Evolutionary conservation across 2,888 invertebrate genomes (phyloP), one percentile per base, ranked within the genome.

Genomic region (Anarsia innoxiella): DNA sequence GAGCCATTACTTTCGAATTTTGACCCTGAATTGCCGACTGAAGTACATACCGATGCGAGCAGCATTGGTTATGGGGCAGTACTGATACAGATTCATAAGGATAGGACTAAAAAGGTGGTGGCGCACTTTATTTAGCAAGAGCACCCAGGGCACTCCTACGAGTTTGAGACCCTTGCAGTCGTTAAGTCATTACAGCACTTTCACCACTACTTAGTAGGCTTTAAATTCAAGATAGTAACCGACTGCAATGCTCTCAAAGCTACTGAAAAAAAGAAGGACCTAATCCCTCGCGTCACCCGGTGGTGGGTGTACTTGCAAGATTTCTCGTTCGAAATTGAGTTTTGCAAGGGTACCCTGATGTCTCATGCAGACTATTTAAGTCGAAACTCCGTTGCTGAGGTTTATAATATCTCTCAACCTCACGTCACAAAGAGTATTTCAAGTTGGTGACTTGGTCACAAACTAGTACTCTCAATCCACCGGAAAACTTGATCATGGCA

Each of bases 281-380:
- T 65, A 1, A 13, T 53, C 0, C 56, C 59, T 1, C 35, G 59
- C 1, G 56, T 64, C 0, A 55, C 39, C 1, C 23, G 63, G 0
- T 63, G 62, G 59, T 63, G 62, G 59, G 27, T 52, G 1, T 56
- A 57, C 28, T 10, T 59, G 3, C 57, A 60, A 31, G 49, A 55
- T 15, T 52, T 44, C 23, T 13, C 33, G 1, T 52, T 50, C 27
- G 12, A 19, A 0, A 37, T 52, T 1, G 47, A 47, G 14, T 52
- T 48, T 25, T 19, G 48, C 2, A 49, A 48, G 11, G 51, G 51
- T 0, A 12, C 10, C 5, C 10, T 9, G 12, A 34, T 34, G 34
- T 2, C 44, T n/a, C 33, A 33, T n/a, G 33, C 33, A 1, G 33
- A 33, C 5, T 33, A 33, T 10, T 12, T 33, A 13, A 33, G 33